Conservation (phyloP, 2,113 vertebrate genomes). For the Rhinopomastus cyanomelas region DNA sequence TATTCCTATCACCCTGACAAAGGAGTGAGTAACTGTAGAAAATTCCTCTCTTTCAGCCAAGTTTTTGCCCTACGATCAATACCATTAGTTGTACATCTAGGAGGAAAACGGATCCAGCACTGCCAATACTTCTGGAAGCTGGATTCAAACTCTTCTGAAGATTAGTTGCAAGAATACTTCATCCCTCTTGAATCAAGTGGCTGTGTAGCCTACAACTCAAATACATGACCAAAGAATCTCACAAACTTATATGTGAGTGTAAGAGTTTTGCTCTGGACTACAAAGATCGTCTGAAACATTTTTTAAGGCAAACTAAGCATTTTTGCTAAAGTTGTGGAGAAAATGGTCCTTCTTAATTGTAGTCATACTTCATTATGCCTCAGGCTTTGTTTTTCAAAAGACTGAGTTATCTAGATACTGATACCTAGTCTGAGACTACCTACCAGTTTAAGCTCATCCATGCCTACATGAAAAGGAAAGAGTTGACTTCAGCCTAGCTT, state of each 20-base stretch:
- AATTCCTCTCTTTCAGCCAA: neutral
- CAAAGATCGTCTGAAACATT: neutral
- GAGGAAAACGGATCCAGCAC: neutral
- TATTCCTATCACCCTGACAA: neutral
- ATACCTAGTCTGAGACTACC: neutral
- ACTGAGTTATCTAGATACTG: neutral
- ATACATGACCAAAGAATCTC: neutral
- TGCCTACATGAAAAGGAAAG: neutral
- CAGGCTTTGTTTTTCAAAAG: neutral
- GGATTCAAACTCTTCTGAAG: neutral
- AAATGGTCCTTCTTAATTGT: neutral
- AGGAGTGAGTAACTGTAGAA: neutral
- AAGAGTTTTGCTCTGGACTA: neutral
- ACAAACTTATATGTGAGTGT: neutral
- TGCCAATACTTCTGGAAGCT: neutral
- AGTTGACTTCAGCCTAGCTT: neutral
- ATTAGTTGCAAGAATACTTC: neutral
- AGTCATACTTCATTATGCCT: neutral
- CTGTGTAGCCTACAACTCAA: neutral
- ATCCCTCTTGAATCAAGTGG: neutral
- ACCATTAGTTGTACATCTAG: neutral
- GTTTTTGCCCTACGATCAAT: neutral
- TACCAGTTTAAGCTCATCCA: neutral
- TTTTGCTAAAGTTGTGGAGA: neutral
- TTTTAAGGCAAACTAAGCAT: neutral